These are phyloP conservation scores for Melieria omissa DNA, from an alignment of 2,888 invertebrate genomes.

Conservation along the genomic window DNA sequence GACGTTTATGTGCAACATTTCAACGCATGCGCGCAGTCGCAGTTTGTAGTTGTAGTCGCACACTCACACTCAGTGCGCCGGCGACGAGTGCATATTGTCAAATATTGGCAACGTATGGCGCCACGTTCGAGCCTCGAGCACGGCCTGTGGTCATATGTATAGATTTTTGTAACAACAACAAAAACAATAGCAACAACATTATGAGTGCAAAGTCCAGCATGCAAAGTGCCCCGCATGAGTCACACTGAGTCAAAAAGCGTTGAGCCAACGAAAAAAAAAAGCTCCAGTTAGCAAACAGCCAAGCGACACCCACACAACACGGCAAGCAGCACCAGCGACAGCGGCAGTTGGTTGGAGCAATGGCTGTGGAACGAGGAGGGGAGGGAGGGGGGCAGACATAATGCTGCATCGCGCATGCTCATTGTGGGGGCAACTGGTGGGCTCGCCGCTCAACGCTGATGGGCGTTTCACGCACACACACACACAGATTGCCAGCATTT, in stretches of 20 bases:
- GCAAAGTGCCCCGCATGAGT: background rate
- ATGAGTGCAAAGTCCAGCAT: background rate
- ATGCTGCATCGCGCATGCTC: too few relatives aligned
- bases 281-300: background rate
- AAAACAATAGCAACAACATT: background rate
- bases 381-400: too few relatives aligned
- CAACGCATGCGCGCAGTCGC: background rate
- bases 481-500: background rate
- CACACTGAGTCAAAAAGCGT: background rate
- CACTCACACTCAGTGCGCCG: background rate
- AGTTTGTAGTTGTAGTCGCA: background rate
- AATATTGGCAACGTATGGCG: constrained; percentile 10
- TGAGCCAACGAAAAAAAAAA: background rate
- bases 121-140: constrained; percentile 9
- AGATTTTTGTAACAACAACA: background rate
- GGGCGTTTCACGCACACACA: background rate
- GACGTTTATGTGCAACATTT: background rate
- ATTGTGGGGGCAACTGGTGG: background rate
- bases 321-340: background rate
- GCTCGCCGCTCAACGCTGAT: background rate
- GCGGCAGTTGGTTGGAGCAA: too few relatives aligned
- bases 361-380: too few relatives aligned
- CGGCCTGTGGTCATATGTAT: constrained; percentile 24
- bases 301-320: background rate
- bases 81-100: background rate